Base-by-base conservation (phyloP, 2,113 vertebrate genomes). In the Sander lucioperca region DNA sequence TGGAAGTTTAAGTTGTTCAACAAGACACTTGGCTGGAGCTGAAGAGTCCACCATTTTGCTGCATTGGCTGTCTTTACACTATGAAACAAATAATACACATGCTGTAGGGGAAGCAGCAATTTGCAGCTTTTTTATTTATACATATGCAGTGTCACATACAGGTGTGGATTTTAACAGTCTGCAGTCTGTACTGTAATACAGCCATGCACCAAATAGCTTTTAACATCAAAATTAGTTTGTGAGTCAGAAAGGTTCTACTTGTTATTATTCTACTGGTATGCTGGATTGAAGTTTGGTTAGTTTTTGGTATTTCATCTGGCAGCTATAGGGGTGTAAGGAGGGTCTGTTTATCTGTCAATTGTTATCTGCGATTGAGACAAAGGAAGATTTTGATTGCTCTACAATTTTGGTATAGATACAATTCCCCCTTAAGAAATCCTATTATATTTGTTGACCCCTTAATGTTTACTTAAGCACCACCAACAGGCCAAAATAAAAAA, bases 1-100 rank as follows among this genome's bases (percentile, higher is more conserved):
- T 74, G 11, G 25, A 91, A 74, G 74, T 84, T 74, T n/a, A 72
- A 82, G 66, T 77, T 86, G 65, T 58, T 80, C 66, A 82, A 63
- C 19, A 61, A 77, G 77, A 78, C 57, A 56, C 21, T 70, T 53
- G 63, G 84, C 54, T 77, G 68, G 14, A 70, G 11, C 16, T 16
- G 48, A 71, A 7, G n/a, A 54, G 61, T 47, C 50, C 18, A 11
- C n/a, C n/a, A 18, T 57, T 59, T 82, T 50, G 13, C 33, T 45
- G 63, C 51, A 50, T 68, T n/a, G 3, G 27, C n/a, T 12, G 14
- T 51, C 14, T 65, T 76, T n/a, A 54, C 47, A 13, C n/a, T 1
- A 9, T 16, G 47, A 62, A 62, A 74, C 18, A 36, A 13, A 57
- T 36, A 13, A 15, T 30, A 5, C 4, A n/a, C 33, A 7, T 72